Evolutionary conservation across 2,888 invertebrate species (phyloP).

Genomic region (Pterobdella sp.): DNA sequence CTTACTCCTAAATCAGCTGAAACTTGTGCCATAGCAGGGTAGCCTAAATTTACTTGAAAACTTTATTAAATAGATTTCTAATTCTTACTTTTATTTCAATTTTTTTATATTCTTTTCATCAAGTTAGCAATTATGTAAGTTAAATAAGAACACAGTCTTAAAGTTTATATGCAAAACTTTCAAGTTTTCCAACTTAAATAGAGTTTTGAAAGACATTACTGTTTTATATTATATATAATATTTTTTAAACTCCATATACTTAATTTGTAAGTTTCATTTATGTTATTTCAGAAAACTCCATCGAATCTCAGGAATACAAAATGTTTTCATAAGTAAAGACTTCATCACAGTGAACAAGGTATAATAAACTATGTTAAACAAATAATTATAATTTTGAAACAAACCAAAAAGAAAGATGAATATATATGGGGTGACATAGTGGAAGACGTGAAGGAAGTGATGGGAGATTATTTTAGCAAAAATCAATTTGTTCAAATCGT

Average conservation of each 20-base stretch:
- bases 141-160: too few relatives aligned
- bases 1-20: background rate
- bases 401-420: background rate
- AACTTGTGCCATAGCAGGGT: conserved; percentile 15
- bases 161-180: too few relatives aligned
- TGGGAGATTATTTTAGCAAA: conserved; percentile 19
- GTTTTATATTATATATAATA: too few relatives aligned
- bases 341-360: conserved; percentile 93
- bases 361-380: conserved; percentile 29
- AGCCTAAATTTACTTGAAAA: background rate
- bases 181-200: too few relatives aligned
- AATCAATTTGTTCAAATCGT: conserved; percentile 11
- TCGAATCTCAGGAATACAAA: conserved; percentile 85
- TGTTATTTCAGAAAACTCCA: conserved; percentile 63
- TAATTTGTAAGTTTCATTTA: background rate
- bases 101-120: too few relatives aligned
- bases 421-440: background rate
- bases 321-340: conserved; percentile 87
- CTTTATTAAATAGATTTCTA: background rate
- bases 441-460: background rate
- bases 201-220: too few relatives aligned
- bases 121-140: too few relatives aligned
- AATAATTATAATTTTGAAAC: background rate
- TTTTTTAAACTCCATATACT: background rate
- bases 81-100: background rate